Conservation (phyloP, 2,113 vertebrate genomes). For the Gopherus flavomarginatus region DNA sequence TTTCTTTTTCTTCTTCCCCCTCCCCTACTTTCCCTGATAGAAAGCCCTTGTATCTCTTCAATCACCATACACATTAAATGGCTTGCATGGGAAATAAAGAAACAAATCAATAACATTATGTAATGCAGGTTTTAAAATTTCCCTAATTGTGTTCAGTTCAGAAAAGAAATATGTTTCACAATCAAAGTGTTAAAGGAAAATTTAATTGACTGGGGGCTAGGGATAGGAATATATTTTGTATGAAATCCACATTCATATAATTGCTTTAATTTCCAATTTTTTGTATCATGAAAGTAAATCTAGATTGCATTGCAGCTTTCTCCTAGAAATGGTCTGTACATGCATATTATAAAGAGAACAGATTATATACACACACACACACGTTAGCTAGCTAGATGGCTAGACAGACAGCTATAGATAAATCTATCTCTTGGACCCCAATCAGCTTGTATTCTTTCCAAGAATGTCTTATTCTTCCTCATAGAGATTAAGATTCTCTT, state of each 20-base stretch:
- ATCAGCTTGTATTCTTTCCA: neutral
- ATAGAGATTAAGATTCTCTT: neutral
- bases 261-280: neutral
- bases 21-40: neutral
- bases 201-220: neutral
- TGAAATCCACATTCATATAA: neutral
- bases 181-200: neutral
- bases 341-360: neutral
- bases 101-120: neutral
- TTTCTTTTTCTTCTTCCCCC: neutral
- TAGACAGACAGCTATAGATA: too few species aligned
- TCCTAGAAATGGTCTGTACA: neutral
- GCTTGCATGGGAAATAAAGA: neutral
- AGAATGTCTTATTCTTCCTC: neutral
- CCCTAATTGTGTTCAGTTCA: neutral
- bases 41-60: neutral
- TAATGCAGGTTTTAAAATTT: neutral
- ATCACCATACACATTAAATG: neutral
- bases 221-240: neutral
- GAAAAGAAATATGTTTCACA: neutral
- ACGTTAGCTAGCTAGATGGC: too few species aligned
- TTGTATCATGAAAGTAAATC: neutral
- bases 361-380: neutral
- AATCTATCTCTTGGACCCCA: neutral
- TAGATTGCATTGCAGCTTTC: neutral